Evolutionary conservation across 2,113 vertebrate species (phyloP), one percentile per base, ranked within the genome.

Genomic region (Cynopterus brachyotis): DNA sequence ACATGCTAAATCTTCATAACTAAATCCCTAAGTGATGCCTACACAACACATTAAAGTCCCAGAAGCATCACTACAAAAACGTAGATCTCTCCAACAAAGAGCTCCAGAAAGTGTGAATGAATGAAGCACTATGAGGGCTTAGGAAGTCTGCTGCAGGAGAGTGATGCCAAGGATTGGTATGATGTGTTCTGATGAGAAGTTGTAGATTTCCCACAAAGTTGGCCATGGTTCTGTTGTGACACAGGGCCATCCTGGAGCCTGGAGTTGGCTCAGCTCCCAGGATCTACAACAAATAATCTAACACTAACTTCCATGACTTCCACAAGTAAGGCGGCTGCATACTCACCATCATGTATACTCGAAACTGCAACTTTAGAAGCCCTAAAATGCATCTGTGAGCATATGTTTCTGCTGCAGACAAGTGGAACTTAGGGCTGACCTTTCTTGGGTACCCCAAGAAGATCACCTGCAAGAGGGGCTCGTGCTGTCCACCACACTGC

Each of bases 281-380:
- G 37, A 55, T 59, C 62, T 67, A 30, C 35, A 17, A 64, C 67
- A n/a, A 57, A 86, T 40, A 81, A 76, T 78, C 66, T 76, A 40
- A 76, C 57, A 73, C 16, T 90, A 32, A 81, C 32, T 73, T 95
- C 83, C 45, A 50, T 78, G 91, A 89, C 53, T 73, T 83, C 85
- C 12, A 47, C 42, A 78, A 0, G 78, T 53, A 89, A 86, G 9
- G 86, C 76, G 93, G 85, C 60, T 89, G 50, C 16, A 30, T 32
- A 62, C 81, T 55, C 4, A 42, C 35, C 9, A 0, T 55, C 57
- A 6, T 32, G 79, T 72, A 57, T 28, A 57, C 80, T 94, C 73
- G 45, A 83, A 83, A 75, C 35, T 40, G 26, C 84, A 80, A 20
- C 28, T 32, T 83, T 59, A 84, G 69, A 92, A 75, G 20, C 24